These are phyloP conservation scores for Chiridota heheva DNA, from an alignment of 35 echinoderm and acorn worm species.

Conservation along the genomic window DNA sequence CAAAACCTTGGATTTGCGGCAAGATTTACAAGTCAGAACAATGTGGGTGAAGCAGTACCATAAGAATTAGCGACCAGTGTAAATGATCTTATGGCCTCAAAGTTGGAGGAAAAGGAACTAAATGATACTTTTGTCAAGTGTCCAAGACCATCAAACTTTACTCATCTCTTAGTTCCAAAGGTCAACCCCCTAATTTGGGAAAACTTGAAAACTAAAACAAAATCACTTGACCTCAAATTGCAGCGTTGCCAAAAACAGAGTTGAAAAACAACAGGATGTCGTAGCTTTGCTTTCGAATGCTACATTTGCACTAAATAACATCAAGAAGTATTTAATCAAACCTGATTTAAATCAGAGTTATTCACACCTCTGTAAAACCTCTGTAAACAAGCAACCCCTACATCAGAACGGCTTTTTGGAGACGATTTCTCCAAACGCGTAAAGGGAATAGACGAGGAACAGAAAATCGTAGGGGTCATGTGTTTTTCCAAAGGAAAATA, in stretches of 20 bases:
- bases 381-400: conserved; percentile 19
- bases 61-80: conserved; percentile 15
- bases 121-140: conserved; percentile 6
- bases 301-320: conserved; percentile 21
- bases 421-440: conserved; percentile 1
- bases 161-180: neutral
- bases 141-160: conserved; percentile 20
- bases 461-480: conserved; percentile 7
- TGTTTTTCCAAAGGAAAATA: conserved; percentile 19
- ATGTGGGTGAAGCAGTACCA: conserved; percentile 5
- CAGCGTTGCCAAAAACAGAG: conserved; percentile 41
- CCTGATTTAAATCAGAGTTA: conserved; percentile 43
- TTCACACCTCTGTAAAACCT: conserved; percentile 25
- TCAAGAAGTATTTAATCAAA: conserved; percentile 11
- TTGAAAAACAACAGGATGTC: conserved; percentile 4
- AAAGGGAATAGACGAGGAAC: conserved; percentile 16
- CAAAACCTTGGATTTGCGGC: conserved; percentile 12
- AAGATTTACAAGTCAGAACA: neutral
- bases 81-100: conserved; percentile 24
- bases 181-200: conserved; percentile 15
- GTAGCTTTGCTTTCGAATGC: conserved; percentile 36
- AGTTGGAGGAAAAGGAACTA: conserved; percentile 9
- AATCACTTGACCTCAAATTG: conserved; percentile 18
- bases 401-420: conserved; percentile 22
- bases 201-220: neutral